Evolutionary conservation across 2,888 invertebrate species (phyloP).

Genomic region (Philhelius pedissequus): DNA sequence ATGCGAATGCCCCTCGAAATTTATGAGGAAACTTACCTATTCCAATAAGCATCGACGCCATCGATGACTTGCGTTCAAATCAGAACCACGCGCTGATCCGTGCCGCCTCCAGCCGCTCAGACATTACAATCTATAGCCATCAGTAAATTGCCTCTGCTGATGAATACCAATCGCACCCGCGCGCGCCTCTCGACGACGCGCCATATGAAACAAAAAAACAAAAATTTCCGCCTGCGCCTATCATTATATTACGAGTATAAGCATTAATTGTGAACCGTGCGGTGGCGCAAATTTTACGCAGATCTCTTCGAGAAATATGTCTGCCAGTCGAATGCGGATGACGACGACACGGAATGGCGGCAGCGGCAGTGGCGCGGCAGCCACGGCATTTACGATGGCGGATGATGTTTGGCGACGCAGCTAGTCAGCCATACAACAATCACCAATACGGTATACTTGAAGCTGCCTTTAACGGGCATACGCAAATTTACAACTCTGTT

Average conservation of each 20-base stretch:
- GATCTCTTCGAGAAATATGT: slow-evolving; percentile 12
- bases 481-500: slow-evolving; percentile 15
- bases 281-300: slow-evolving; percentile 33
- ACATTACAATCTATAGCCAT: slow-evolving; percentile 16
- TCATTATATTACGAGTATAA: too few species aligned
- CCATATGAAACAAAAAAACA: not conserved
- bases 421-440: slow-evolving; percentile 19
- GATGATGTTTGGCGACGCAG: slow-evolving; percentile 45
- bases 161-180: slow-evolving; percentile 48
- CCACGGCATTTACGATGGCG: not conserved
- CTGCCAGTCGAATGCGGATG: slow-evolving; percentile 14
- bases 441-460: not conserved
- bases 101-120: not conserved
- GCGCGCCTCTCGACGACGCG: slow-evolving; percentile 1
- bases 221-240: slow-evolving; percentile 35
- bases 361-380: not conserved
- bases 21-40: not conserved
- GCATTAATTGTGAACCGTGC: slow-evolving; percentile 46
- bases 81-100: not conserved
- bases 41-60: slow-evolving; percentile 31
- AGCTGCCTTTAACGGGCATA: not conserved
- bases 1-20: slow-evolving; percentile 30
- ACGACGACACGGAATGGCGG: not conserved
- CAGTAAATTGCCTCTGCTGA: slow-evolving; percentile 26
- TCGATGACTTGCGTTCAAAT: slow-evolving; percentile 33